phyloP scores from a whole-genome alignment of 2,797 vertebrate species.

The Microctenopoma lineatum region DNA sequence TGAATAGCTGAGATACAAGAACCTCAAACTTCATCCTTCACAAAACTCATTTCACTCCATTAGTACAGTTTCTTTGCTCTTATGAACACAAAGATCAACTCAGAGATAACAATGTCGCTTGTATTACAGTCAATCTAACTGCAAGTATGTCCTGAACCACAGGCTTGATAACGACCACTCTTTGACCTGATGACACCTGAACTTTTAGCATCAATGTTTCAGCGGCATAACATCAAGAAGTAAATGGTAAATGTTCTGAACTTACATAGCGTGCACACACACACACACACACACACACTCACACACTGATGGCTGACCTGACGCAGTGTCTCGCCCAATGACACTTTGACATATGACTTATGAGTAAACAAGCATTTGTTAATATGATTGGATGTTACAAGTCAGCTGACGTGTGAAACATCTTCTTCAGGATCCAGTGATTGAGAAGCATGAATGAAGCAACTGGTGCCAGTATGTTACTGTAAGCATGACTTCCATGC shows the following conservation, averaged over 20 bases:
- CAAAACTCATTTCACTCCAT: conserved; percentile 13
- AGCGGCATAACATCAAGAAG: neutral
- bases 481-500: no score
- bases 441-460: neutral
- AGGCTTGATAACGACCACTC: no score
- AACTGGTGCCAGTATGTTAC: no score
- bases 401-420: neutral
- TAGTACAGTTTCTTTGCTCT: neutral
- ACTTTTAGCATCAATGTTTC: neutral
- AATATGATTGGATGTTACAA: neutral
- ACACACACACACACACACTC: no score
- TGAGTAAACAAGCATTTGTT: neutral
- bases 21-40: conserved; percentile 20
- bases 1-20: conserved; percentile 41
- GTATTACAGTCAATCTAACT: neutral
- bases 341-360: no score
- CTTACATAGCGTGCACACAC: no score
- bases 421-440: neutral
- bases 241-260: no score
- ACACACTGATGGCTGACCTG: no score
- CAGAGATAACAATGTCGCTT: neutral
- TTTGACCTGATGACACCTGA: no score
- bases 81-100: neutral
- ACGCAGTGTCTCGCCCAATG: no score
- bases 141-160: no score